Percentiles rank a stretch among this genome's conserved stretches.
phyloP scores from a whole-genome alignment of 2,113 vertebrate species.

The Numida meleagris region DNA sequence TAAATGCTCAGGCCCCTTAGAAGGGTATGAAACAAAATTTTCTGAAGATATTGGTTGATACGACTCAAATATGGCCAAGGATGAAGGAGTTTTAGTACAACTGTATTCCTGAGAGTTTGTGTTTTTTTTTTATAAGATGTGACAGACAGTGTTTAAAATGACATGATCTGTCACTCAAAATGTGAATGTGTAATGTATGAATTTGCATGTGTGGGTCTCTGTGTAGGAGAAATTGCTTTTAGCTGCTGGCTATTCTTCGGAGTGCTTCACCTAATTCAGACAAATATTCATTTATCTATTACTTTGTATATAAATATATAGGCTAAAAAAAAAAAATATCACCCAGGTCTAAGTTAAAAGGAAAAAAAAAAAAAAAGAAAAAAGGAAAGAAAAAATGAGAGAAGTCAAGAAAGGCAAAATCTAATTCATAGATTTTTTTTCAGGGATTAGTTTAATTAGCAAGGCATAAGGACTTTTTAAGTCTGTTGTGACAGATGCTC shows the following conservation, averaged over 20 bases:
- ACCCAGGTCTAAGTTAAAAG: not conserved
- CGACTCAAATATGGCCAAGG: not conserved
- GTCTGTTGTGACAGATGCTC: conserved; percentile 12
- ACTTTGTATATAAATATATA: not conserved
- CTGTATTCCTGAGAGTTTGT: not conserved
- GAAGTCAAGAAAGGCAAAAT: not conserved
- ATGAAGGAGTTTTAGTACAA: not conserved
- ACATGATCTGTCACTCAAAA: not conserved
- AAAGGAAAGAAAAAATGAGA: not conserved
- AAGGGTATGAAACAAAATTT: not conserved
- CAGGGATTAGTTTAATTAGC: not conserved
- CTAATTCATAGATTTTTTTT: not conserved
- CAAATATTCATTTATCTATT: not conserved
- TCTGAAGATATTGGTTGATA: not conserved
- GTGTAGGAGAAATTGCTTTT: not conserved
- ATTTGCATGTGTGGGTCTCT: accelerated
- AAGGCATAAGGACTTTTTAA: not conserved
- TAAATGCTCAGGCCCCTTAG: not conserved
- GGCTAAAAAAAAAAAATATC: not conserved
- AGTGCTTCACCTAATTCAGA: not conserved
- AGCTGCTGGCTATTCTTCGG: not conserved
- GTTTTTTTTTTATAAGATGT: not conserved
- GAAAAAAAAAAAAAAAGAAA: not conserved
- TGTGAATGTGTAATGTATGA: not conserved
- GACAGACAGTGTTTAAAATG: not conserved